These are phyloP conservation scores for Phortica okadai DNA, from an alignment of 2,888 invertebrate species.

Conservation along the genomic window DNA sequence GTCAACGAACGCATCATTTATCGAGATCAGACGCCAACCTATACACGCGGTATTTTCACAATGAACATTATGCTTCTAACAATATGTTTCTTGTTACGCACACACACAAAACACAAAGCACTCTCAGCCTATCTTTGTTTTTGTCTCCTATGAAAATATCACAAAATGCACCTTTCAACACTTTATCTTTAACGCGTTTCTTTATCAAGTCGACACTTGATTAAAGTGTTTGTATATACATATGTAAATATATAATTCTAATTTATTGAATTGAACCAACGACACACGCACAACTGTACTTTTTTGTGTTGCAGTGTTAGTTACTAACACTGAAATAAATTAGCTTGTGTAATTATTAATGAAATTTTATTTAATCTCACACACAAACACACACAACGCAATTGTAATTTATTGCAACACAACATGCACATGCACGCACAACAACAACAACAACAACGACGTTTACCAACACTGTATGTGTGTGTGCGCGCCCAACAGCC, in stretches of 20 bases:
- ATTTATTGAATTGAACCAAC: neutral
- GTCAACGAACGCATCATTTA: slow-evolving; percentile 66
- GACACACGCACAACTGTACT: slow-evolving; percentile 35
- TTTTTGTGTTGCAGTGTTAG: slow-evolving; percentile 25
- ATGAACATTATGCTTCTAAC: slow-evolving; percentile 23
- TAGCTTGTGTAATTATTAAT: slow-evolving; percentile 6
- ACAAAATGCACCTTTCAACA: slow-evolving; percentile 29
- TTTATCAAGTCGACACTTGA: neutral
- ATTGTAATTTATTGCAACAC: neutral
- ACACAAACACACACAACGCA: slow-evolving; percentile 17
- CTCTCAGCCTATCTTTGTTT: too few species aligned
- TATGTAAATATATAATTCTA: neutral
- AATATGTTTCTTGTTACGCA: neutral
- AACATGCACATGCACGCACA: neutral
- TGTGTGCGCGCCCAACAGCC: slow-evolving; percentile 34
- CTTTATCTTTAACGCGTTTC: too few species aligned
- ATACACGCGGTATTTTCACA: slow-evolving; percentile 68
- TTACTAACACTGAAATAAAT: neutral
- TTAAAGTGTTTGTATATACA: neutral
- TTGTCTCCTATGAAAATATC: slow-evolving; percentile 13
- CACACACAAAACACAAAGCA: slow-evolving; percentile 10
- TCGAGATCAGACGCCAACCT: slow-evolving; percentile 57
- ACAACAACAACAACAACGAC: neutral
- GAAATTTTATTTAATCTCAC: slow-evolving; percentile 34
- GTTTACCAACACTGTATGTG: neutral